A percentile compares a stretch with the other conserved stretches of the same genome.
Conservation (phyloP, 2,888 invertebrate species). For the Xanthia togata region DNA sequence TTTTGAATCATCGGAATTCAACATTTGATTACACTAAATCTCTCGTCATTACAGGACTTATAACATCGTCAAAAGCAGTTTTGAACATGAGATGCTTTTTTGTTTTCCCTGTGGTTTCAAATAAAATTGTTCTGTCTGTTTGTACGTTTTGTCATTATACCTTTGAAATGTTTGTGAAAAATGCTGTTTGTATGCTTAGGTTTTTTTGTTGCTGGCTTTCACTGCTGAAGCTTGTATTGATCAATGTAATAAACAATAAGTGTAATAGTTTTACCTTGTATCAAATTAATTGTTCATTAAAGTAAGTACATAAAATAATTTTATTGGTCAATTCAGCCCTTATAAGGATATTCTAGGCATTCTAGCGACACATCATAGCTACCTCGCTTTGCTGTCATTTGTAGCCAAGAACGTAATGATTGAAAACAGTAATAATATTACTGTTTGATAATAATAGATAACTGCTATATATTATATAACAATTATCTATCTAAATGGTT, state of each 20-base stretch:
- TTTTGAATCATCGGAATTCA: conserved; percentile 50
- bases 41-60: conserved; percentile 39
- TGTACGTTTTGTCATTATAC: conserved; percentile 34
- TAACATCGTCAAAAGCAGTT: conserved; percentile 50
- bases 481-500: neutral
- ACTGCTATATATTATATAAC: too few species aligned
- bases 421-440: neutral
- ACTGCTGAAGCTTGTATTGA: neutral
- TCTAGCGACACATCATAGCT: neutral
- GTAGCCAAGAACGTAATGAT: neutral
- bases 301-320: neutral
- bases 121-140: conserved; percentile 28
- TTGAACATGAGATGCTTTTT: conserved; percentile 32
- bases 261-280: neutral
- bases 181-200: neutral
- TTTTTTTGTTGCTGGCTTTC: neutral
- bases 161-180: conserved; percentile 20
- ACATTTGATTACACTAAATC: conserved; percentile 53
- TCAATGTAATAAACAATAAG: neutral
- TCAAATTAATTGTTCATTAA: neutral
- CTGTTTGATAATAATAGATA: too few species aligned
- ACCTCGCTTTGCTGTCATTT: neutral
- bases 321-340: neutral
- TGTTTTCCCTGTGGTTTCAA: conserved; percentile 31
- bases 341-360: neutral